Base-by-base conservation (phyloP, 2,113 vertebrate species). In the Emydura subglobosa region DNA sequence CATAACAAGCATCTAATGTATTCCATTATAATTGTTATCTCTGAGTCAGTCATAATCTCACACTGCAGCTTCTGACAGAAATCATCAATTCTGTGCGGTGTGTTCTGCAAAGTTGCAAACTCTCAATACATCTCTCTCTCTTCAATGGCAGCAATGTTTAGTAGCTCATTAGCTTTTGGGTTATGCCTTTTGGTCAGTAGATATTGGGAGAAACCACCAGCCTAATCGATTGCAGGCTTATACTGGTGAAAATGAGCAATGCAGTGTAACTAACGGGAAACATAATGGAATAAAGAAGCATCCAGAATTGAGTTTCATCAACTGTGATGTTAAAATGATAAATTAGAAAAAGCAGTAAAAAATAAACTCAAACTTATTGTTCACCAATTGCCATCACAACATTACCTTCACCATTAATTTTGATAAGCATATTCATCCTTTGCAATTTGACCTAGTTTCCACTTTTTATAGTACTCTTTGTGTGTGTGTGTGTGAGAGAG, bases 11-110 rank as follows among this genome's bases (percentile, higher is more conserved):
- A 89, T 96, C 96, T 97, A 97, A 97, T 97, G 65, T 97, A 96
- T 98, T 98, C 97, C 91, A 89, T 95, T 97, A 97, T 98, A 97
- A 97, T 98, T 96, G 94, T 94, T 96, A 74, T 93, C 90, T 95
- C 81, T 89, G 88, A 96, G 90, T 96, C 94, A 94, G 65, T 97
- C 76, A 31, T 95, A 95, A 97, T 97, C 96, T 96, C 81, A 22
- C 93, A 80, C 86, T 92, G 5, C 86, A 92, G 85, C 96, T 95
- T n/a, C 91, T 97, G 90, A 94, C 95, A 90, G 94, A 93, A 97
- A 88, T 98, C 96, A 98, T 97, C 90, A 94, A 89, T 97, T 97
- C 94, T 85, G 83, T 97, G 94, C 49, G 10, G 42, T 91, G 49
- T 97, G 89, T 97, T 98, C 96, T 98, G 92, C 88, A 94, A 97